These are phyloP conservation scores for Heliothis peltigera DNA, from an alignment of 2,888 invertebrate species.

Conservation along the genomic window DNA sequence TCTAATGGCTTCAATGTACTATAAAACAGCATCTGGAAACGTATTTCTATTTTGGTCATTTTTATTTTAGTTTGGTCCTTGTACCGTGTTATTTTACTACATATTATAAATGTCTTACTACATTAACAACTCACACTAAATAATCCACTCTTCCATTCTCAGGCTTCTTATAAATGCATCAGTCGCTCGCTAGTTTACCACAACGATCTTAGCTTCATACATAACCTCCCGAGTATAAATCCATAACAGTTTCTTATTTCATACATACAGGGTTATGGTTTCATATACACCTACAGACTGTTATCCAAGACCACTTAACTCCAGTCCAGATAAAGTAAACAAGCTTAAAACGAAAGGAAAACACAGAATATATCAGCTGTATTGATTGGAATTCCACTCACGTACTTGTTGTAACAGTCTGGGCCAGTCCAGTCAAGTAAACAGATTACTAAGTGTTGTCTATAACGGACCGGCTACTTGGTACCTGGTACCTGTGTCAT, in stretches of 20 bases:
- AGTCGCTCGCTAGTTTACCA: not conserved
- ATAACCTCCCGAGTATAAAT: slow-evolving; percentile 1
- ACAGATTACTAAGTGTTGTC: slow-evolving; percentile 47
- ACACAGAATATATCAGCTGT: slow-evolving; percentile 39
- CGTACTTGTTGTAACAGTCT: slow-evolving; percentile 44
- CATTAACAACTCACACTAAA: not conserved
- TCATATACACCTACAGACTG: not conserved
- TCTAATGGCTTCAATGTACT: no score
- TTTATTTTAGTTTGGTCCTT: no score
- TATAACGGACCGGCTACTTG: slow-evolving; percentile 46
- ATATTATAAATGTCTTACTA: not conserved
- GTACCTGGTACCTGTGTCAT: slow-evolving; percentile 42
- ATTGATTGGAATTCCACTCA: slow-evolving; percentile 47
- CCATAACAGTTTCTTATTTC: slow-evolving; percentile 1
- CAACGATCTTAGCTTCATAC: not conserved
- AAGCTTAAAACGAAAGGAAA: slow-evolving; percentile 46
- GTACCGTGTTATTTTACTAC: not conserved
- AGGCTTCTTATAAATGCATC: not conserved
- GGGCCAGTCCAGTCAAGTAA: slow-evolving; percentile 31
- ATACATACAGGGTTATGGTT: not conserved
- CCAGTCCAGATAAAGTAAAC: slow-evolving; percentile 12
- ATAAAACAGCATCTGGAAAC: no score
- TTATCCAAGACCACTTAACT: not conserved
- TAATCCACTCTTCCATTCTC: not conserved
- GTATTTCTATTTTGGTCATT: no score